Conservation (phyloP, 2,797 vertebrate species). For the Leptatherina wallacei region DNA sequence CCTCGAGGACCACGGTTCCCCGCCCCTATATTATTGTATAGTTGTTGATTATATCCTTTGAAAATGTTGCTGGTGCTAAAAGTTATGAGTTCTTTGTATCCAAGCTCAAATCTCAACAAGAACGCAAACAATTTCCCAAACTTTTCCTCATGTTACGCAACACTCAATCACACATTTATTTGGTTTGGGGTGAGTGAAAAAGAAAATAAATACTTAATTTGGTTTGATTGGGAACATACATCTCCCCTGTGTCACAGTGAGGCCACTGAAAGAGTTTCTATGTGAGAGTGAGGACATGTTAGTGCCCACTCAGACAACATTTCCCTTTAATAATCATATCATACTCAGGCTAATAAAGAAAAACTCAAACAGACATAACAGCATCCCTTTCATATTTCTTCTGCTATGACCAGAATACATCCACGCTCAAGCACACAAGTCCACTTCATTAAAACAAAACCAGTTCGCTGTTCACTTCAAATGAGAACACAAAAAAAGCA, state of each 20-base stretch:
- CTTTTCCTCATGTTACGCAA: slow-evolving; percentile 1
- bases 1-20: no score
- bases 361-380: slow-evolving; percentile 23
- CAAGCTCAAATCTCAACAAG: not conserved
- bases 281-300: slow-evolving; percentile 46
- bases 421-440: slow-evolving; percentile 36
- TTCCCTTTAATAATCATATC: slow-evolving; percentile 80
- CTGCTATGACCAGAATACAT: slow-evolving; percentile 35
- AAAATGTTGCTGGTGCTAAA: not conserved
- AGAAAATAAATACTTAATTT: slow-evolving; percentile 73
- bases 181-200: slow-evolving; percentile 54
- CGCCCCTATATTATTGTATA: no score
- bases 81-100: not conserved
- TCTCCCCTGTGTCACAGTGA: slow-evolving; percentile 18
- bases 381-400: slow-evolving; percentile 25
- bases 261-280: slow-evolving; percentile 30
- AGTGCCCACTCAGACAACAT: slow-evolving; percentile 41
- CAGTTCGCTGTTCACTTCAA: slow-evolving; percentile 55
- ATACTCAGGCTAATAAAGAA: slow-evolving; percentile 52
- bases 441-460: slow-evolving; percentile 44
- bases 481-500: slow-evolving; percentile 25
- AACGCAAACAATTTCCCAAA: slow-evolving; percentile 20
- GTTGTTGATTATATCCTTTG: not conserved
- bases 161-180: slow-evolving; percentile 38
- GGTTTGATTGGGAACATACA: slow-evolving; percentile 56